These are phyloP conservation scores for Tupiocoris notatus DNA, from an alignment of 2,888 invertebrate genomes.

Conservation along the genomic window DNA sequence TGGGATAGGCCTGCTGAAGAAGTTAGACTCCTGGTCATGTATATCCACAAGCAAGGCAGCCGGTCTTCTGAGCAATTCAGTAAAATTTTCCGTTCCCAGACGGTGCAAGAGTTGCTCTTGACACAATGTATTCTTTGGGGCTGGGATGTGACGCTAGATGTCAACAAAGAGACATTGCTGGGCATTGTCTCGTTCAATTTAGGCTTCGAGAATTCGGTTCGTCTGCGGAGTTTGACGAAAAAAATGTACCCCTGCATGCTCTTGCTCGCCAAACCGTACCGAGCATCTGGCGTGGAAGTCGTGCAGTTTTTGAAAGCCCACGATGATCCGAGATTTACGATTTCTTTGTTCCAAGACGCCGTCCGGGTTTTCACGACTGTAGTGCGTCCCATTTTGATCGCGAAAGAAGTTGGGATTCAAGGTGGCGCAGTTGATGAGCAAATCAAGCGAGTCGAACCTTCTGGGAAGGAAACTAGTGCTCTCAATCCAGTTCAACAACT, in stretches of 20 bases:
- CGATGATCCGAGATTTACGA: background rate
- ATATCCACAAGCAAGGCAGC: constrained; percentile 7
- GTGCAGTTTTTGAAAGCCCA: constrained; percentile 11
- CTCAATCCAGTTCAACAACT: too few relatives aligned
- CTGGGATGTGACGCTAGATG: constrained; percentile 21
- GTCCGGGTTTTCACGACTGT: constrained; percentile 1
- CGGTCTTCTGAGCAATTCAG: background rate
- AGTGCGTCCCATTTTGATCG: constrained; percentile 4
- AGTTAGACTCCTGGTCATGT: constrained; percentile 19
- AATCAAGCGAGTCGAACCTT: background rate
- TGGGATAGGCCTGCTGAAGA: constrained; percentile 10
- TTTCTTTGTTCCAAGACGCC: constrained; percentile 7
- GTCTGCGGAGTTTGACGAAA: background rate
- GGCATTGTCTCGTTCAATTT: constrained; percentile 1
- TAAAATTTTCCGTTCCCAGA: constrained; percentile 3
- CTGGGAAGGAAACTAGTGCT: too few relatives aligned
- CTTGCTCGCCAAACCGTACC: constrained; percentile 9
- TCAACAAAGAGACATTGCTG: background rate
- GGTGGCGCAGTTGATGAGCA: background rate
- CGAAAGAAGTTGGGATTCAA: constrained; percentile 9
- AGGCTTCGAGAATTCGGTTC: constrained; percentile 19
- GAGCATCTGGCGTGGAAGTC: background rate
- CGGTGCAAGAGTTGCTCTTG: constrained; percentile 6
- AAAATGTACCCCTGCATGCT: constrained; percentile 19
- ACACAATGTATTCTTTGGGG: constrained; percentile 18